Evolutionary conservation across 2,888 invertebrate species (phyloP).

Genomic region (Drosophila atripex): DNA sequence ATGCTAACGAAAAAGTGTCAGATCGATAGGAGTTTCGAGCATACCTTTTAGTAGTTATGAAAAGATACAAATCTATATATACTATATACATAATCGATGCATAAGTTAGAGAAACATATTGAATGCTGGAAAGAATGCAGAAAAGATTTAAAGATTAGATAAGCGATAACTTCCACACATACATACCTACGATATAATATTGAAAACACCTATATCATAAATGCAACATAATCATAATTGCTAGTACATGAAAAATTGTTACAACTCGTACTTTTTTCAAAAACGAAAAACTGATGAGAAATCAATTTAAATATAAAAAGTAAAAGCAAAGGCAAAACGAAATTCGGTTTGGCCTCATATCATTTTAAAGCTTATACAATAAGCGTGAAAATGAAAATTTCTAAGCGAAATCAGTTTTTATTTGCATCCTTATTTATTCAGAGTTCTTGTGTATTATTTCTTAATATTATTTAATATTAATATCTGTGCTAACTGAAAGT

Average conservation of each 20-base stretch:
- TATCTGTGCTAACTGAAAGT: constrained; percentile 70
- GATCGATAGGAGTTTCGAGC: constrained; percentile 27
- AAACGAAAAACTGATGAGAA: constrained; percentile 25
- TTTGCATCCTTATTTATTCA: constrained; percentile 53
- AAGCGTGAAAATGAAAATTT: constrained; percentile 40
- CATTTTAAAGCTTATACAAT: constrained; percentile 45
- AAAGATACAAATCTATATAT: constrained; percentile 53
- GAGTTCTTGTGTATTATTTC: constrained; percentile 63
- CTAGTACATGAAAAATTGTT: constrained; percentile 61
- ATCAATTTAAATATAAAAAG: constrained; percentile 23
- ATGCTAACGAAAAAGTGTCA: constrained; percentile 44
- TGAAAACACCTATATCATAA: constrained; percentile 45
- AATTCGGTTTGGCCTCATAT: constrained; percentile 14
- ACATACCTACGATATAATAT: constrained; percentile 45
- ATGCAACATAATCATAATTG: constrained; percentile 55
- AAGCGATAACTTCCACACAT: constrained; percentile 49
- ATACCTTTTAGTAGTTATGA: constrained; percentile 67
- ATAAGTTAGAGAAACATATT: constrained; percentile 64
- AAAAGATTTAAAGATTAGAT: constrained; percentile 61
- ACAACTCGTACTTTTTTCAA: constrained; percentile 52
- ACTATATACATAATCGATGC: constrained; percentile 41
- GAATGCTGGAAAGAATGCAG: constrained; percentile 74
- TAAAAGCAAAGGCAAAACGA: not conserved
- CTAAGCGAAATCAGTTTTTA: constrained; percentile 34
- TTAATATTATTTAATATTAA: constrained; percentile 54